Conservation (phyloP, 2,888 invertebrate genomes). For the Celastrina argiolus region DNA sequence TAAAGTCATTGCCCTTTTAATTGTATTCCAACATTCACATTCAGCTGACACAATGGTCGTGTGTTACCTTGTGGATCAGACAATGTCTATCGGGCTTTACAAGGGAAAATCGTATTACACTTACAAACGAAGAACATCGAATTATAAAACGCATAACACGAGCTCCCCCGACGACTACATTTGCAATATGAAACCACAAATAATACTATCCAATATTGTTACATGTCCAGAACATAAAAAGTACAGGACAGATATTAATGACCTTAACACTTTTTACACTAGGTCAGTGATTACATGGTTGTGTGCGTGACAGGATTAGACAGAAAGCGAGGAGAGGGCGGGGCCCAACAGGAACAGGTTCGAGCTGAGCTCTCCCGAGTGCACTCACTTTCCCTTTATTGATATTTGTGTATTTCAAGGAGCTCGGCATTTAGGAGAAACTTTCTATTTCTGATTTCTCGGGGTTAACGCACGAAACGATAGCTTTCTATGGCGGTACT, state of each 20-base stretch:
- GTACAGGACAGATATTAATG: background rate
- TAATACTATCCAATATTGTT: background rate
- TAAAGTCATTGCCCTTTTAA: constrained; percentile 57
- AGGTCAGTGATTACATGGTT: constrained; percentile 26
- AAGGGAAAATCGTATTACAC: constrained; percentile 9
- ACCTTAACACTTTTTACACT: constrained; percentile 14
- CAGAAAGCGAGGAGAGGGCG: constrained; percentile 33
- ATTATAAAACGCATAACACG: background rate
- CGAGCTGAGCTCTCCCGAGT: constrained; percentile 44
- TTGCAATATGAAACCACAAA: background rate
- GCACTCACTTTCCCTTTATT: constrained; percentile 70
- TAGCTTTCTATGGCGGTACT: constrained; percentile 74
- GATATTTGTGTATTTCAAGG: constrained; percentile 73
- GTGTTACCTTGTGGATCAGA: constrained; percentile 1
- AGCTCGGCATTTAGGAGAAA: constrained; percentile 64
- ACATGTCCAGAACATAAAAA: background rate
- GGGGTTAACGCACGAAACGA: constrained; percentile 67
- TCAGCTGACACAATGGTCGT: constrained; percentile 20
- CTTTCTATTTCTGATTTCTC: constrained; percentile 75
- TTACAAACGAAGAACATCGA: background rate
- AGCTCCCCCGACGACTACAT: background rate
- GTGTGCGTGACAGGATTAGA: constrained; percentile 31
- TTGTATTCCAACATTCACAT: constrained; percentile 30
- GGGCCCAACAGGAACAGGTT: constrained; percentile 56
- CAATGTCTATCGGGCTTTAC: background rate